Conservation (phyloP, 2,888 invertebrate genomes). For the Drosophila barbarae region DNA sequence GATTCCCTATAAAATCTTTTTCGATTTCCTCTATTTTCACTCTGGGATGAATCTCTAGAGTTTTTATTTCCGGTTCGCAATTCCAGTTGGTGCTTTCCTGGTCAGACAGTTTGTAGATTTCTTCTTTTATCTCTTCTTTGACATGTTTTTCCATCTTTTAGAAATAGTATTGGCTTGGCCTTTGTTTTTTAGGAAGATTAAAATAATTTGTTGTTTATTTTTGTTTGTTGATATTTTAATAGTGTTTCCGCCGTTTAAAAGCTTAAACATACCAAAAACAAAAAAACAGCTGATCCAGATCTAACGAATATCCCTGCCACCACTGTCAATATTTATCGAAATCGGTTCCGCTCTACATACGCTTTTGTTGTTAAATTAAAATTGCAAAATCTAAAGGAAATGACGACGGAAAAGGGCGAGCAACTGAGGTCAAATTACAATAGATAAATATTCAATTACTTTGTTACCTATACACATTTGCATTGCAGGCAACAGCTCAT, state of each 20-base stretch:
- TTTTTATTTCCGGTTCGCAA: too few species aligned
- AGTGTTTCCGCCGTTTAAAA: not conserved
- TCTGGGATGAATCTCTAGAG: not conserved
- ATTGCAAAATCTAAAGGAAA: slow-evolving; percentile 33
- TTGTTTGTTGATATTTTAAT: not conserved
- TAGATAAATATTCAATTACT: slow-evolving; percentile 6
- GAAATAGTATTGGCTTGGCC: not conserved
- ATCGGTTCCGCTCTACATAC: not conserved
- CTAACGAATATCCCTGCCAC: not conserved
- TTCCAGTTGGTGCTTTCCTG: too few species aligned
- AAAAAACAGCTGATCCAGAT: not conserved
- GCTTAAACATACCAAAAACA: too few species aligned
- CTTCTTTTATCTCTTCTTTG: not conserved
- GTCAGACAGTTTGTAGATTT: too few species aligned
- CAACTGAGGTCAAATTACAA: slow-evolving; percentile 44
- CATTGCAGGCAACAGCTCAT: slow-evolving; percentile 82
- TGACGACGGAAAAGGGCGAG: slow-evolving; percentile 45
- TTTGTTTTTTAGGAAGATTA: not conserved
- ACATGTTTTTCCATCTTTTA: not conserved
- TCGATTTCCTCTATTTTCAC: not conserved
- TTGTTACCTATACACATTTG: not conserved
- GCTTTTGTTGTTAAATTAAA: slow-evolving; percentile 13
- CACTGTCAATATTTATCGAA: slow-evolving; percentile 6
- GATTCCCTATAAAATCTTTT: not conserved
- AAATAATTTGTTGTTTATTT: not conserved